Percentiles rank a stretch among this genome's conserved stretches.
Conservation (phyloP, 2,113 vertebrate species). For the Larimichthys polyactis region DNA sequence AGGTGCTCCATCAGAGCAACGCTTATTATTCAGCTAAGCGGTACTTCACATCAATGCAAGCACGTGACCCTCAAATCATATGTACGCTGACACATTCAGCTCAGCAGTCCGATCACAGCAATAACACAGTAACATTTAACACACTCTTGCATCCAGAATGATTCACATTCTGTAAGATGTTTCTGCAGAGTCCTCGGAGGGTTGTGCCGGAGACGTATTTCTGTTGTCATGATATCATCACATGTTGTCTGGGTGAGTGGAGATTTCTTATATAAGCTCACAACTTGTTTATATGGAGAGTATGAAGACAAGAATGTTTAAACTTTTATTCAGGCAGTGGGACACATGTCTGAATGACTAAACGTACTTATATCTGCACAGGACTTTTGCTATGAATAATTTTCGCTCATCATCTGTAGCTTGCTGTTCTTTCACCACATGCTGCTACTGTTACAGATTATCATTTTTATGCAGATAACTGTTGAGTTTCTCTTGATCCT, state of each 20-base stretch:
- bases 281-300: constrained; percentile 1
- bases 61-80: background rate
- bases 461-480: background rate
- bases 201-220: background rate
- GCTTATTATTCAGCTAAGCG: constrained; percentile 1
- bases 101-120: background rate
- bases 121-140: background rate
- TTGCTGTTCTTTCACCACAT: background rate
- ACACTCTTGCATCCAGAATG: constrained; percentile 6
- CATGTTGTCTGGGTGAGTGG: constrained; percentile 21
- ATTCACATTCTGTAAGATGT: constrained; percentile 20
- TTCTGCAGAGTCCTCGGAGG: constrained; percentile 18
- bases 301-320: background rate
- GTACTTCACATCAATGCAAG: background rate
- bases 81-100: constrained; percentile 16
- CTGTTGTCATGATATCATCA: constrained; percentile 21
- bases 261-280: constrained; percentile 27
- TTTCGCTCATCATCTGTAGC: background rate
- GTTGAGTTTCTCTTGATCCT: background rate
- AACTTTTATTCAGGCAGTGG: background rate
- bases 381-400: background rate
- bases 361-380: background rate
- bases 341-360: background rate
- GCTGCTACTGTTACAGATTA: background rate
- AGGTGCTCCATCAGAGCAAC: background rate